Evolutionary conservation across 2,113 vertebrate species (phyloP).

Genomic region (Colinus virginianus): DNA sequence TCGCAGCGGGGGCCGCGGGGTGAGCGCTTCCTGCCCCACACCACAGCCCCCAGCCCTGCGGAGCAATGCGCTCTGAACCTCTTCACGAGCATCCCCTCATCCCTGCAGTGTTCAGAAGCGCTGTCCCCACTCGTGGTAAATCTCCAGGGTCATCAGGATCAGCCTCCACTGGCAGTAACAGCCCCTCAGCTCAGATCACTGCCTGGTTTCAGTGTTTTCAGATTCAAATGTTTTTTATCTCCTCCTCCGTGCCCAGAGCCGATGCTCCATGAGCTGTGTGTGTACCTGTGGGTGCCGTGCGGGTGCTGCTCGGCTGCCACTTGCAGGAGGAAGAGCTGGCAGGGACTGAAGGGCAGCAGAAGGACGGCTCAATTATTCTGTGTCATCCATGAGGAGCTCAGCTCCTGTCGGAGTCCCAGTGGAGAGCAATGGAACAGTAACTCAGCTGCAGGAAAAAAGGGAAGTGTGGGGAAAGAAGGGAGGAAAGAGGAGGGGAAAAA

Average conservation of each 20-base stretch:
- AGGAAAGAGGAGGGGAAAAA: neutral
- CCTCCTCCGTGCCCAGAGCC: neutral
- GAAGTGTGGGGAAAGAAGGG: neutral
- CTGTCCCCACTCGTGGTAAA: slow-evolving; percentile 36
- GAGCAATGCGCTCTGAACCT: slow-evolving; percentile 3
- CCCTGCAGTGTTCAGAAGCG: slow-evolving; percentile 2
- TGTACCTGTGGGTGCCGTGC: neutral
- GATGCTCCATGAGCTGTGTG: neutral
- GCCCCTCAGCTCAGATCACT: neutral
- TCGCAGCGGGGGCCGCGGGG: neutral
- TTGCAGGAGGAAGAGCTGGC: slow-evolving; percentile 52
- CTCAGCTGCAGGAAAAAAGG: slow-evolving; percentile 57
- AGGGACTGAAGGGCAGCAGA: slow-evolving; percentile 77
- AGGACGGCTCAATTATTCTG: slow-evolving; percentile 79
- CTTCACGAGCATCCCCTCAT: neutral
- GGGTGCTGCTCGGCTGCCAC: slow-evolving; percentile 54
- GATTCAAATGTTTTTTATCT: neutral
- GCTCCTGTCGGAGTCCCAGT: slow-evolving; percentile 65
- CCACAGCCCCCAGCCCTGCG: accelerated
- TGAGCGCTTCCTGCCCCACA: neutral
- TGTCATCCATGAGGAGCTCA: slow-evolving; percentile 71
- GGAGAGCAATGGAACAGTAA: slow-evolving; percentile 66
- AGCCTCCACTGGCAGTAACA: slow-evolving; percentile 3
- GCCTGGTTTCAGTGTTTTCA: neutral
- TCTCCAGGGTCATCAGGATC: neutral